These are phyloP conservation scores for Sebastes trivittatus DNA, from an alignment of 2,797 vertebrate species.

Conservation along the genomic window DNA sequence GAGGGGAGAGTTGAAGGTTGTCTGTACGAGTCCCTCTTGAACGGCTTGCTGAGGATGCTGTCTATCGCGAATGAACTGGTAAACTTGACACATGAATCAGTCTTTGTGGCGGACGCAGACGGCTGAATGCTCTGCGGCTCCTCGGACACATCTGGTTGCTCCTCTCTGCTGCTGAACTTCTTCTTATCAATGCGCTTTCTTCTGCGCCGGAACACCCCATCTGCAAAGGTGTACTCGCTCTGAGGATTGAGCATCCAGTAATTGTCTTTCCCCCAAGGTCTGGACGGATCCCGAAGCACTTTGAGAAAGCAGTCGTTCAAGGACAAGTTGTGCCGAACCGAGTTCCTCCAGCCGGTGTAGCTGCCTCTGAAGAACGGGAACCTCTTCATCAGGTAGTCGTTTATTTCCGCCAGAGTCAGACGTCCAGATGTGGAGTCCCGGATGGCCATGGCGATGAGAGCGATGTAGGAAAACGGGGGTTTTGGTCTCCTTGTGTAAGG, in stretches of 20 bases:
- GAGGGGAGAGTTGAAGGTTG: not conserved
- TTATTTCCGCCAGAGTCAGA: conserved; percentile 94
- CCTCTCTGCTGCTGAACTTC: conserved; percentile 39
- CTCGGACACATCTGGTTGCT: conserved; percentile 47
- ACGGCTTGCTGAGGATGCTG: conserved; percentile 91
- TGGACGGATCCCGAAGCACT: conserved; percentile 92
- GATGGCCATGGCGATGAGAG: conserved; percentile 97
- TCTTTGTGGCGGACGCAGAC: conserved; percentile 1
- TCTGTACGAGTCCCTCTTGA: conserved; percentile 64
- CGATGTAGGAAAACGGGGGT: conserved; percentile 96
- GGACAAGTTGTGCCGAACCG: conserved; percentile 93
- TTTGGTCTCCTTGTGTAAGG: conserved; percentile 94
- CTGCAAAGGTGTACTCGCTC: conserved; percentile 97
- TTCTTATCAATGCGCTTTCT: conserved; percentile 91
- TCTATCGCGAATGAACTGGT: conserved; percentile 95
- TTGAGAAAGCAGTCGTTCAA: conserved; percentile 95
- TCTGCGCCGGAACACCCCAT: conserved; percentile 93
- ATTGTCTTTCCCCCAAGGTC: conserved; percentile 98
- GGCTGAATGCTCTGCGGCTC: not conserved
- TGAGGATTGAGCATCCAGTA: conserved; percentile 99
- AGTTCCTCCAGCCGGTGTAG: conserved; percentile 98
- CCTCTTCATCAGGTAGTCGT: conserved; percentile 95
- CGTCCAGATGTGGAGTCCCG: conserved; percentile 91
- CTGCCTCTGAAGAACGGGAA: conserved; percentile 95
- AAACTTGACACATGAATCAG: conserved; percentile 81